These are phyloP conservation scores for Sebastes iracundus DNA, from an alignment of 2,797 vertebrate genomes.

Conservation along the genomic window DNA sequence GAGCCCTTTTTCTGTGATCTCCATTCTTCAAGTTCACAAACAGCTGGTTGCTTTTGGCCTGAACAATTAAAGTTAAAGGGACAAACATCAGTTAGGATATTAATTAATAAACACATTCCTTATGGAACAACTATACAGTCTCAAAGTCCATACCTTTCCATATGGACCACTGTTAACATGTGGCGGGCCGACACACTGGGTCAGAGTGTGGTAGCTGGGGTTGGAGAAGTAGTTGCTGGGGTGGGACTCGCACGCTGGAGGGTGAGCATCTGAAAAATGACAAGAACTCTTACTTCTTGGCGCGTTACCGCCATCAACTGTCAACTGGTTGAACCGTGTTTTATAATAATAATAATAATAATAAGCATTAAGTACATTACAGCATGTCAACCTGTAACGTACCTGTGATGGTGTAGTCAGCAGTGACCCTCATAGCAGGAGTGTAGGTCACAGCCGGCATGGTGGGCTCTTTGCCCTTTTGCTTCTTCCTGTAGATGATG, in stretches of 20 bases:
- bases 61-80: background rate
- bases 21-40: slow-evolving; percentile 90
- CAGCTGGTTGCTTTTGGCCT: slow-evolving; percentile 89
- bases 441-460: slow-evolving; percentile 94
- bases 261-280: slow-evolving; percentile 84
- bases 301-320: background rate
- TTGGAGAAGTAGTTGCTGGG: slow-evolving; percentile 95
- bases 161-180: slow-evolving; percentile 82
- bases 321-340: background rate
- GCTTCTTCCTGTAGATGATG: slow-evolving; percentile 92
- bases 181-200: slow-evolving; percentile 86
- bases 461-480: slow-evolving; percentile 91
- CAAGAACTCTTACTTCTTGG: background rate
- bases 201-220: slow-evolving; percentile 95
- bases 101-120: background rate
- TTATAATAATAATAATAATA: no score
- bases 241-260: slow-evolving; percentile 82
- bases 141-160: slow-evolving; percentile 81
- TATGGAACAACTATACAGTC: no score
- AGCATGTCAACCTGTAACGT: background rate
- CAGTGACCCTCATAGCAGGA: slow-evolving; percentile 87
- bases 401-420: slow-evolving; percentile 91
- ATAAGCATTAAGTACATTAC: no score
- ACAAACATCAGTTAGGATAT: background rate
- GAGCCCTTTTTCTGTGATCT: slow-evolving; percentile 84